These are phyloP conservation scores for Nibea albiflora DNA, from an alignment of 2,113 vertebrate genomes.

Conservation along the genomic window DNA sequence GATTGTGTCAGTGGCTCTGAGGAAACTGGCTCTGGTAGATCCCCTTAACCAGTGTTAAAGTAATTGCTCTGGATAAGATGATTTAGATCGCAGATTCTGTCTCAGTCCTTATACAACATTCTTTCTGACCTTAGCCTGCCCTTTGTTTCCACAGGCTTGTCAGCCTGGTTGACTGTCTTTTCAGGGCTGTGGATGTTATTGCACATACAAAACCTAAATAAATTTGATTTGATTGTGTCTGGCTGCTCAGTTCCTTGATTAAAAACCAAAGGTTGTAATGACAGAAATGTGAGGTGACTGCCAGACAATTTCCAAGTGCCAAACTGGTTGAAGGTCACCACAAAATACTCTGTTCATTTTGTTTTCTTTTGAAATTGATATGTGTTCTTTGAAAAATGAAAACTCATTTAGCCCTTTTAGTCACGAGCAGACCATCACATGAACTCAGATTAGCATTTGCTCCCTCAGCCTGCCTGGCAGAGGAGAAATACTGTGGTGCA, in stretches of 20 bases:
- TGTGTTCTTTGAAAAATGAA: slow-evolving; percentile 25
- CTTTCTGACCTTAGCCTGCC: not conserved
- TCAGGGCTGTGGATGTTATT: not conserved
- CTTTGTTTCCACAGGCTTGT: not conserved
- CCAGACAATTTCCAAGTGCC: slow-evolving; percentile 7
- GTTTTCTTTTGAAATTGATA: slow-evolving; percentile 11
- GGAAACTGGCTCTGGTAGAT: not conserved
- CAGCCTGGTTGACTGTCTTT: not conserved
- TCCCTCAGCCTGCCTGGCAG: not conserved
- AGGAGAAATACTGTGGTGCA: not conserved
- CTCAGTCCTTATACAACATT: not conserved
- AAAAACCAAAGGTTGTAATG: not conserved
- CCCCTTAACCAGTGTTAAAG: not conserved
- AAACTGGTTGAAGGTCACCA: slow-evolving; percentile 8
- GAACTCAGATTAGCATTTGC: not conserved
- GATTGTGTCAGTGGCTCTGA: not conserved
- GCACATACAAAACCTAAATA: not conserved
- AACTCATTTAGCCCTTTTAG: slow-evolving; percentile 18
- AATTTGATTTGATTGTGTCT: not conserved
- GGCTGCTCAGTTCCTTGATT: not conserved
- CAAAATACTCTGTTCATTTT: not conserved
- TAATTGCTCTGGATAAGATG: not conserved
- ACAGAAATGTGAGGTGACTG: not conserved
- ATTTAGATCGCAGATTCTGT: not conserved
- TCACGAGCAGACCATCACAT: not conserved